These are phyloP conservation scores for Umimayanthus chanpuru DNA, from an alignment of 92 coral and sea anemone species.

Conservation along the genomic window DNA sequence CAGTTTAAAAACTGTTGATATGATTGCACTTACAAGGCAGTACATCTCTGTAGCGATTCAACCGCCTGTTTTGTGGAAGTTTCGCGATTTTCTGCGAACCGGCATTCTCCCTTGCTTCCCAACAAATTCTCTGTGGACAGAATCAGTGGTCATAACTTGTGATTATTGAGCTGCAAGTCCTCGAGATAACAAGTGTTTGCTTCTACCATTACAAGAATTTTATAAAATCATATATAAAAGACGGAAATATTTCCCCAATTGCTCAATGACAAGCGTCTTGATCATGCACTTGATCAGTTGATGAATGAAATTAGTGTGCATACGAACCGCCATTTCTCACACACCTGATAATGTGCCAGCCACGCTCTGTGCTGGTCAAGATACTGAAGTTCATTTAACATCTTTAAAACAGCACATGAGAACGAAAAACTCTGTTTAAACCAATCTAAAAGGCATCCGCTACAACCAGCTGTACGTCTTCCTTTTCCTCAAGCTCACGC, in stretches of 20 bases:
- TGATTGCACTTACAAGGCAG: conserved; percentile 87
- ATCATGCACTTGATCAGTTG: not conserved
- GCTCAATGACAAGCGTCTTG: not conserved
- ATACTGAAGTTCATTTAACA: conserved; percentile 84
- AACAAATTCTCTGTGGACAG: conserved; percentile 67
- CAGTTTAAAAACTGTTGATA: conserved; percentile 13
- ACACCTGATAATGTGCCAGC: conserved; percentile 75
- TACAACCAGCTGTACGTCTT: not conserved
- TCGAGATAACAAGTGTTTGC: not conserved
- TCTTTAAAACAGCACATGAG: conserved; percentile 45
- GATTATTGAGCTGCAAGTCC: not conserved
- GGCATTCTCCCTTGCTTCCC: conserved; percentile 84
- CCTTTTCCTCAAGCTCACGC: not conserved
- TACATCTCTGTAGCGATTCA: conserved; percentile 96
- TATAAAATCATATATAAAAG: not conserved
- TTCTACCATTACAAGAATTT: not conserved
- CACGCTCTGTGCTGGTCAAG: conserved; percentile 77
- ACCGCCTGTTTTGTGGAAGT: conserved; percentile 84
- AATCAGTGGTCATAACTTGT: conserved; percentile 19
- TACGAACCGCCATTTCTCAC: conserved; percentile 14
- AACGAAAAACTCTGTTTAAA: not conserved
- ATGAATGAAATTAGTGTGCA: conserved; percentile 1
- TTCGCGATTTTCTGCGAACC: conserved; percentile 81
- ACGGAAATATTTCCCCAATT: not conserved
- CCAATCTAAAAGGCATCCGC: not conserved